These are phyloP conservation scores for Nylanderia fulva DNA, from an alignment of 1,140 invertebrate species.

Conservation along the genomic window DNA sequence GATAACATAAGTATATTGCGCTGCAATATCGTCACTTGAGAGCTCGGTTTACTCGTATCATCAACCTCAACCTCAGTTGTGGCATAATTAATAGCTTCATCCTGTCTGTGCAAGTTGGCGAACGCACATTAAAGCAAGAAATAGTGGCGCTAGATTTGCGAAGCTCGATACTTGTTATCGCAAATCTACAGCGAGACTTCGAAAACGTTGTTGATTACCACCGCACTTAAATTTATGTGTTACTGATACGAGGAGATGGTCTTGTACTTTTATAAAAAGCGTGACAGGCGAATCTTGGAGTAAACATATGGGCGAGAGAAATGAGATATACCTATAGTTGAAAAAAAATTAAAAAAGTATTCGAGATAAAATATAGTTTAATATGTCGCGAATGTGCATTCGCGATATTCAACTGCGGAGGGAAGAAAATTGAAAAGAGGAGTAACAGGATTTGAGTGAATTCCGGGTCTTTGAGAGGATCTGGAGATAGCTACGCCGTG, in stretches of 20 bases:
- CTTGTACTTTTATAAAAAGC: background rate
- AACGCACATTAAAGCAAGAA: constrained; percentile 38
- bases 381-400: background rate
- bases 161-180: constrained; percentile 43
- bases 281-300: background rate
- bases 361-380: background rate
- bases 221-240: background rate
- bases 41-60: constrained; percentile 44
- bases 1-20: background rate
- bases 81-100: constrained; percentile 45
- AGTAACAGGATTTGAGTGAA: constrained; percentile 11
- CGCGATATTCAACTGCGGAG: background rate
- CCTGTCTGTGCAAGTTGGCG: constrained; percentile 35
- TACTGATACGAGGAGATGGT: constrained; percentile 2
- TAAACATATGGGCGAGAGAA: background rate
- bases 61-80: constrained; percentile 42
- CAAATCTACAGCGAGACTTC: constrained; percentile 21
- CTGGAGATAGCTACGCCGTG: constrained; percentile 11
- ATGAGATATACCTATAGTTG: background rate
- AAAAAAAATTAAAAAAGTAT: background rate
- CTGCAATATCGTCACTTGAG: constrained; percentile 10
- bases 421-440: background rate
- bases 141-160: constrained; percentile 4
- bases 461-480: constrained; percentile 12
- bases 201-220: background rate